Evolutionary conservation across 2,797 vertebrate genomes (phyloP), one percentile per base, ranked within the genome.

Genomic region (Sebastes taczanowskii): DNA sequence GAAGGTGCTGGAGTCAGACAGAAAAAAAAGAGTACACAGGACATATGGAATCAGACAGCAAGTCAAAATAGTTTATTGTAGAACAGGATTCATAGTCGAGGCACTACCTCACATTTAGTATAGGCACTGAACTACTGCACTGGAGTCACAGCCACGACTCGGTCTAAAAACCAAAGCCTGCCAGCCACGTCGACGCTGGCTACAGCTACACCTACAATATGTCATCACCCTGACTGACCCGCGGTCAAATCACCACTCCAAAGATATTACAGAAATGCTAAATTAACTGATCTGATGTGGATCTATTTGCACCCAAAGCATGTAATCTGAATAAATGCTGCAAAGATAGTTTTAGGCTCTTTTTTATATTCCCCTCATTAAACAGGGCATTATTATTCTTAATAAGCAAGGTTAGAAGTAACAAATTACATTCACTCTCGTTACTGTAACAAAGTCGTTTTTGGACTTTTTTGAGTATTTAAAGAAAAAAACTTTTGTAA

Each of bases 111-210:
- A 97, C 96, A 96, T 94, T 96, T 90, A 91, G 84, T 96, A 95
- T 96, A 97, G 97, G 97, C 96, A 97, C 96, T 97, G 96, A 96
- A 96, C 96, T 96, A 97, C 95, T 91, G 91, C 96, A 97, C 95
- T 91, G 91, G 87, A 95, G 88, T 92, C 85, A 92, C 91, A 92
- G 92, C 88, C 90, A 94, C 78, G 74, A 92, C 90, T 91, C 88
- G 74, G 65, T 88, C 78, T 70, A 89, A 62, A 55, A 73, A 83
- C 82, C 88, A 83, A 78, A 85, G 79, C 82, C 86, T 88, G 88
- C 81, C 75, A 85, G 88, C 14, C 75, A 81, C 32, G 30, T 9
- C 3, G 53, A 62, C 4, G 14, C 63, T 55, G 61, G 55, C 59
- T 9, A 34, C 62, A 71, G 32, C 25, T 59, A 59, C 72, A 71